Conservation (phyloP, 2,113 vertebrate species). For the Ictalurus furcatus region DNA sequence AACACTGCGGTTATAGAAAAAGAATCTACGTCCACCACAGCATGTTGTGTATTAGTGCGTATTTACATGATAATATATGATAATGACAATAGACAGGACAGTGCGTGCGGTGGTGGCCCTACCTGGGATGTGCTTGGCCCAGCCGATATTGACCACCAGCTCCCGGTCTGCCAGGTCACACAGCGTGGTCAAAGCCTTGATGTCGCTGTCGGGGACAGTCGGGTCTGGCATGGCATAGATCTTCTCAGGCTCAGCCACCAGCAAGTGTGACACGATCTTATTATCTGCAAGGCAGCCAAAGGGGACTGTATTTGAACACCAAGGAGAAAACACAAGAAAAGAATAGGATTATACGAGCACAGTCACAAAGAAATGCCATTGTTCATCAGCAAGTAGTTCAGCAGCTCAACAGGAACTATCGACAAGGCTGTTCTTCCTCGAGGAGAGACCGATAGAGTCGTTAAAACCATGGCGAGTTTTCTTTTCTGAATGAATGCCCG, state of each 20-base stretch:
- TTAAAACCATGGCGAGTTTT: slow-evolving; percentile 32
- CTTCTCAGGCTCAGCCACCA: slow-evolving; percentile 99
- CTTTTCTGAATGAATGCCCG: slow-evolving; percentile 13
- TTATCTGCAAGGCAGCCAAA: slow-evolving; percentile 96
- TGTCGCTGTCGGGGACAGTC: slow-evolving; percentile 97
- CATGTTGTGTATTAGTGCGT: not conserved
- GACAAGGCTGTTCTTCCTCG: slow-evolving; percentile 26
- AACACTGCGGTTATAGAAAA: not conserved
- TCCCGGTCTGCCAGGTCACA: slow-evolving; percentile 98
- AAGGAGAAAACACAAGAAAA: slow-evolving; percentile 75
- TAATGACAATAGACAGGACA: not conserved
- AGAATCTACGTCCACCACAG: not conserved
- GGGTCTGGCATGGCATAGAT: slow-evolving; percentile 99
- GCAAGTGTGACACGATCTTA: slow-evolving; percentile 99
- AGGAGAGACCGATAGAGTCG: slow-evolving; percentile 14
- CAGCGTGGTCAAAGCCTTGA: slow-evolving; percentile 97
- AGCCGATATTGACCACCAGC: slow-evolving; percentile 98
- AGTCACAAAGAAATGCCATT: slow-evolving; percentile 32
- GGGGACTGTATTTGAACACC: slow-evolving; percentile 80
- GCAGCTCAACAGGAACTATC: slow-evolving; percentile 44
- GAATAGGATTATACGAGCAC: slow-evolving; percentile 65
- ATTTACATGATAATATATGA: not conserved
- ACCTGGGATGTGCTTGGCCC: slow-evolving; percentile 99
- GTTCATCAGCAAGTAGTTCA: slow-evolving; percentile 53
- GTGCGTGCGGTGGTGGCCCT: slow-evolving; percentile 34